phyloP scores from a whole-genome alignment of 1,140 invertebrate species.

The Hesperophylax magnus region DNA sequence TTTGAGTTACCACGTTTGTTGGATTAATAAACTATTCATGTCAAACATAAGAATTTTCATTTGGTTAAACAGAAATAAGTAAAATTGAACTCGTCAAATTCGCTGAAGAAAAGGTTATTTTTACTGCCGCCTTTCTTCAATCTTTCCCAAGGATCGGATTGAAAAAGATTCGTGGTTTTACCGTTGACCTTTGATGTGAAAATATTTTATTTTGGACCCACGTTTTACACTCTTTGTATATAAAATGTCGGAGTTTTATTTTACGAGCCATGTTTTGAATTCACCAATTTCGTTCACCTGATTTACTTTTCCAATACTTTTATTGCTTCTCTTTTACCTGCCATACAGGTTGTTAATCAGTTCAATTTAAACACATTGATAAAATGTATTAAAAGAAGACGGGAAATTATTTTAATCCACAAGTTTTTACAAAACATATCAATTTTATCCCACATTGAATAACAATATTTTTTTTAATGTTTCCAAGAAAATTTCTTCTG shows the following conservation, averaged over 20 bases:
- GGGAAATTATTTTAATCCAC: too few species aligned
- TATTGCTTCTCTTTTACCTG: background rate
- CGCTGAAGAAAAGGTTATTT: too few species aligned
- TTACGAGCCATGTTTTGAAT: background rate
- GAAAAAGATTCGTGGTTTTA: slow-evolving; percentile 27
- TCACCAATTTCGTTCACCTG: slow-evolving; percentile 7
- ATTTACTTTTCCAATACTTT: background rate
- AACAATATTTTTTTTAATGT: too few species aligned
- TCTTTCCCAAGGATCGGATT: slow-evolving; percentile 2
- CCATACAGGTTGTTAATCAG: too few species aligned
- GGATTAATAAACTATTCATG: background rate
- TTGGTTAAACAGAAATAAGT: background rate
- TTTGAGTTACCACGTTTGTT: background rate
- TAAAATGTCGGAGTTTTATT: slow-evolving; percentile 18
- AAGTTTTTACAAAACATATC: too few species aligned
- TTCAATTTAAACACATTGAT: too few species aligned
- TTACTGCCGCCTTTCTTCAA: background rate
- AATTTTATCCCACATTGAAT: too few species aligned
- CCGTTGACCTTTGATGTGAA: slow-evolving; percentile 24
- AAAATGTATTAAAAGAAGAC: too few species aligned
- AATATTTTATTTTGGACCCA: slow-evolving; percentile 24
- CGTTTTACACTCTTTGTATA: slow-evolving; percentile 10
- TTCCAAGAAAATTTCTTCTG: too few species aligned
- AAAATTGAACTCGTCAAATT: too few species aligned
- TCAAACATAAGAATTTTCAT: background rate